Conservation (phyloP, 2,797 vertebrate genomes). For the Psittacula echo region DNA sequence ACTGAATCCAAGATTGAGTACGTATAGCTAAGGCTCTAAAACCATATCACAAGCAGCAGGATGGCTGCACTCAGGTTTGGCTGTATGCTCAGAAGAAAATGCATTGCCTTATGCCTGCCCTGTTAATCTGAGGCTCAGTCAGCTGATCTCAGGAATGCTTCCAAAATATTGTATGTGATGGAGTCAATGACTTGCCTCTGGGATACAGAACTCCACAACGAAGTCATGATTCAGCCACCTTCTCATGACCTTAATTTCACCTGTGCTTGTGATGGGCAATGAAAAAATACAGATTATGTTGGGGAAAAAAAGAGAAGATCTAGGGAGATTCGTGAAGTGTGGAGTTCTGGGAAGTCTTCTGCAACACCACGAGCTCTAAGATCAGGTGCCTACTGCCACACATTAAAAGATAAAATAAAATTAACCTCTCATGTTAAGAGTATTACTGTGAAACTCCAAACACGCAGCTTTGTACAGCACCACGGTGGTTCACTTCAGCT, state of each 20-base stretch:
- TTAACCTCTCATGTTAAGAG: neutral
- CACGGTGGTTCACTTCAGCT: rapidly evolving
- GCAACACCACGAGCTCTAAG: neutral
- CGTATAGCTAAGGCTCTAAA: neutral
- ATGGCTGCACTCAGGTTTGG: neutral
- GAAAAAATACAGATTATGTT: neutral
- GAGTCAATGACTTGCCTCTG: neutral
- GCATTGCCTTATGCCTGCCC: neutral
- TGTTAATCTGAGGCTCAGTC: neutral
- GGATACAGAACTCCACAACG: neutral
- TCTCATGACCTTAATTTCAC: neutral
- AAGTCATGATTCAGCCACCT: neutral
- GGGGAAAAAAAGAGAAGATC: neutral
- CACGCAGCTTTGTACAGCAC: neutral
- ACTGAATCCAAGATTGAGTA: neutral
- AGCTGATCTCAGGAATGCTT: slow-evolving; percentile 11
- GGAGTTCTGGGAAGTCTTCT: neutral
- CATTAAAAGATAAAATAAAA: neutral
- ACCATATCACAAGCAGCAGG: neutral
- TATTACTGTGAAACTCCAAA: neutral
- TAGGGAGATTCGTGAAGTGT: neutral
- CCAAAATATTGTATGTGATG: neutral
- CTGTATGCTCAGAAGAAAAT: neutral
- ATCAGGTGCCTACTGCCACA: neutral
- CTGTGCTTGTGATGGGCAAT: neutral